Conservation (phyloP, 2,888 invertebrate genomes). For the Sesia bembeciformis region DNA sequence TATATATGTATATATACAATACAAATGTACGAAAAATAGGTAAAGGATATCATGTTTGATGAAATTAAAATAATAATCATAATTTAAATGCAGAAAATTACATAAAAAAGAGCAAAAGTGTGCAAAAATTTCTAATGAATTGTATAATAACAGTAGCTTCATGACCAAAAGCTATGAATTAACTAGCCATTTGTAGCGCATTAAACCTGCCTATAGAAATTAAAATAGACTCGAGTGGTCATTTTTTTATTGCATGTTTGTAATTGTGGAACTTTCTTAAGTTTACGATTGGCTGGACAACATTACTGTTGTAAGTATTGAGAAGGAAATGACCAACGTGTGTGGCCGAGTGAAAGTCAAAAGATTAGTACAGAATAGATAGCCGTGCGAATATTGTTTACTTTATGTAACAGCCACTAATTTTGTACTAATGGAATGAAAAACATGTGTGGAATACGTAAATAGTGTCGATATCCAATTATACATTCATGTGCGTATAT, state of each 20-base stretch:
- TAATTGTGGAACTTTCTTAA: conserved; percentile 3
- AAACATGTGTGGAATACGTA: neutral
- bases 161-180: neutral
- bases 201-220: neutral
- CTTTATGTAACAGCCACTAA: neutral
- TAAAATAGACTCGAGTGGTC: neutral
- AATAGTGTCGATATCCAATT: neutral
- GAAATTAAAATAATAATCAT: too few relatives aligned
- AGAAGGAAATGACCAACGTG: neutral
- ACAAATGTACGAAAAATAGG: too few relatives aligned
- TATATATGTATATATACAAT: too few relatives aligned
- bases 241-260: neutral
- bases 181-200: neutral
- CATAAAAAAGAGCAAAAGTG: too few relatives aligned
- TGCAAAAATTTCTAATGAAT: too few relatives aligned
- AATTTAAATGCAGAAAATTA: too few relatives aligned
- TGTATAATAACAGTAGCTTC: neutral
- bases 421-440: neutral
- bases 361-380: neutral
- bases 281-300: conserved; percentile 1
- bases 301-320: conserved; percentile 1
- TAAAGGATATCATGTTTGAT: too few relatives aligned
- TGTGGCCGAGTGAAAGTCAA: conserved; percentile 3
- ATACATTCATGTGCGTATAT: neutral
- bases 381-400: neutral